Percentiles rank a stretch among this genome's conserved stretches.
Conservation (phyloP, 1,140 invertebrate species). For the Lasaia peninsularis region DNA sequence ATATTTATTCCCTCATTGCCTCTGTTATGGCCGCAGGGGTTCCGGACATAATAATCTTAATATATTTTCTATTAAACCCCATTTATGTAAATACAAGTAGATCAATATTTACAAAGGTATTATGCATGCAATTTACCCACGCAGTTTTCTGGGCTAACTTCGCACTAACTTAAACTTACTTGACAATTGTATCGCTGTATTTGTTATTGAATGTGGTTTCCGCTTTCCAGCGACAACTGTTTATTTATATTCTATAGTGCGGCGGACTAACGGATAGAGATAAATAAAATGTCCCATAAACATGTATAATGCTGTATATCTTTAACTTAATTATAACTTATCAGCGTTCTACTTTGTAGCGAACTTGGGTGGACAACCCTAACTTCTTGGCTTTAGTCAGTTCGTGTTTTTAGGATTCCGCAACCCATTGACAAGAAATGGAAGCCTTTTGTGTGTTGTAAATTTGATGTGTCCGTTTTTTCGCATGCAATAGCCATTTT, state of each 20-base stretch:
- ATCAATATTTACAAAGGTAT: constrained; percentile 22
- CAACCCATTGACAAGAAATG: not conserved
- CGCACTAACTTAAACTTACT: constrained; percentile 38
- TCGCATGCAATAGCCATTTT: too few species aligned
- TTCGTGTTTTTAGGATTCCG: too few species aligned
- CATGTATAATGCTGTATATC: constrained; percentile 8
- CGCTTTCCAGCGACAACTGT: constrained; percentile 35
- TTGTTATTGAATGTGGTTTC: constrained; percentile 43
- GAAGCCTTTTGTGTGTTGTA: not conserved
- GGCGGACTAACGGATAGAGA: constrained; percentile 22
- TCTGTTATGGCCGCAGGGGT: not conserved
- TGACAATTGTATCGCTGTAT: constrained; percentile 45
- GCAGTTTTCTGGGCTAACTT: constrained; percentile 29
- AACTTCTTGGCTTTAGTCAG: too few species aligned
- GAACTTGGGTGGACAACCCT: not conserved
- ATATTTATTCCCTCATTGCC: too few species aligned
- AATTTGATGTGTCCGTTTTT: too few species aligned
- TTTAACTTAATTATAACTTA: constrained; percentile 6
- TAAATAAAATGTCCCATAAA: constrained; percentile 23
- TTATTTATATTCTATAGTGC: constrained; percentile 38
- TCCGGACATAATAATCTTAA: not conserved
- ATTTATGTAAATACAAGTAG: constrained; percentile 6
- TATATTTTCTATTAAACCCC: constrained; percentile 1
- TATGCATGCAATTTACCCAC: constrained; percentile 27
- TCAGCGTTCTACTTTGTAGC: not conserved